Evolutionary conservation across 2,888 invertebrate genomes (phyloP).

Genomic region (Mythimna vitellina): DNA sequence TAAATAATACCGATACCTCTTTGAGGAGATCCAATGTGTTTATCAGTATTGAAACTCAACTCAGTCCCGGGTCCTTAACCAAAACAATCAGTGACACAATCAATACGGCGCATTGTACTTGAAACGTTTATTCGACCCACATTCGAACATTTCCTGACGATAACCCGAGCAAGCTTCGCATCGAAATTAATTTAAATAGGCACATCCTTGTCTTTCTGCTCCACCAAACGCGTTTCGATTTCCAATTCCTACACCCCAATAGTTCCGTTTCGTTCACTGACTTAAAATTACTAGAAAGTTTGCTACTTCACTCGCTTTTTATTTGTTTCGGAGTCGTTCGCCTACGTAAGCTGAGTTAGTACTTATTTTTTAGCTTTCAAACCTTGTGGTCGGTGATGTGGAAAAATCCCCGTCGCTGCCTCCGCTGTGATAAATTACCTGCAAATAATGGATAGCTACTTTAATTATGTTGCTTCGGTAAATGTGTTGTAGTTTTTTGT

Average conservation of each 20-base stretch:
- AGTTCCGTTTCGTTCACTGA: conserved; percentile 81
- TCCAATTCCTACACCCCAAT: conserved; percentile 84
- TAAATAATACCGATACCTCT: background rate
- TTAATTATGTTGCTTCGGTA: conserved; percentile 51
- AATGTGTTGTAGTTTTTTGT: conserved; percentile 27
- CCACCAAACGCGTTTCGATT: conserved; percentile 83
- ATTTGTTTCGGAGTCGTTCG: conserved; percentile 74
- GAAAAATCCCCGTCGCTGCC: conserved; percentile 56
- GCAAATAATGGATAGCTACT: conserved; percentile 68
- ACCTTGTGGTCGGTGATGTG: conserved; percentile 62
- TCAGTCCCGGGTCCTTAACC: conserved; percentile 1
- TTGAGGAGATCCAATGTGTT: background rate
- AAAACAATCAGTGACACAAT: conserved; percentile 46
- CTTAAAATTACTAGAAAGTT: conserved; percentile 84
- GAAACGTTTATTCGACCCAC: conserved; percentile 60
- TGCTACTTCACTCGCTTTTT: conserved; percentile 74
- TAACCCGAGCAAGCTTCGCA: conserved; percentile 66
- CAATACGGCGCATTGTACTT: conserved; percentile 55
- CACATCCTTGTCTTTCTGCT: conserved; percentile 86
- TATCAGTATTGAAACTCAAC: conserved; percentile 27
- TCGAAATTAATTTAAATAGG: conserved; percentile 86
- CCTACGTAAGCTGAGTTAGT: conserved; percentile 68
- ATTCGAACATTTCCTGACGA: conserved; percentile 68
- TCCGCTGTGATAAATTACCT: conserved; percentile 70
- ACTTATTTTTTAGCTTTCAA: conserved; percentile 68